Evolutionary conservation across 1,140 invertebrate genomes (phyloP), one percentile per base, ranked within the genome.

Genomic region (Zaprionus capensis): DNA sequence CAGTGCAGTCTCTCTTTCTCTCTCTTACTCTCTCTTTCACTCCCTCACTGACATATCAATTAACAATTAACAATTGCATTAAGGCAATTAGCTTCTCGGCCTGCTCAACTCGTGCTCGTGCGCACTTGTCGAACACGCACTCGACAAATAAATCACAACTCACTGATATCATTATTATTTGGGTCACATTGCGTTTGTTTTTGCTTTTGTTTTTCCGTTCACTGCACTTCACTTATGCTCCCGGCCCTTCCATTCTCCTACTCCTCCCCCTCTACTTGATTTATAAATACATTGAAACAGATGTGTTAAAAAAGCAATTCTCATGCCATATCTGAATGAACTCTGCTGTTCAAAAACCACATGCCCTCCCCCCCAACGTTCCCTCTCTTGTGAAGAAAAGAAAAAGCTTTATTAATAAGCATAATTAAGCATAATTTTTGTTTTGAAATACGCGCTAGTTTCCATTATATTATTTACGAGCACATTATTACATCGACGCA

Each of bases 361-460:
- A 67, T 51, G 49, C 56, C 22, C 34, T 17, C 24, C 28, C 17
- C 7, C 6, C 26, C 26, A 26, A 20, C 20, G 4, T n/a, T 7
- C 6, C 15, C 22, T 22, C n/a, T 22, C 56, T 34, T 34, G 31
- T 11, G 31, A 51, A 49, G 9, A 15, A 66, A 67, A 66, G 51
- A 41, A 69, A 73, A 74, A 31, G 66, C 81, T 81, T 87, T 87
- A 82, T 86, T 87, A 86, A 82, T 87, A 87, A 86, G 76, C 72
- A 79, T 83, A 83, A 87, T 87, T 87, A 84, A 81, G 85, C 85
- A 81, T 88, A 84, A 90, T 84, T 65, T 77, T 81, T 82, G 83
- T 87, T 87, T 87, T 66, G 64, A 75, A 80, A 82, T 78, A 74
- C 71, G 64, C 77, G 56, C 64, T 72, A 67, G 82, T 86, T 86